Evolutionary conservation across 1,140 invertebrate species (phyloP).

Genomic region (Gonioctena quinquepunctata): DNA sequence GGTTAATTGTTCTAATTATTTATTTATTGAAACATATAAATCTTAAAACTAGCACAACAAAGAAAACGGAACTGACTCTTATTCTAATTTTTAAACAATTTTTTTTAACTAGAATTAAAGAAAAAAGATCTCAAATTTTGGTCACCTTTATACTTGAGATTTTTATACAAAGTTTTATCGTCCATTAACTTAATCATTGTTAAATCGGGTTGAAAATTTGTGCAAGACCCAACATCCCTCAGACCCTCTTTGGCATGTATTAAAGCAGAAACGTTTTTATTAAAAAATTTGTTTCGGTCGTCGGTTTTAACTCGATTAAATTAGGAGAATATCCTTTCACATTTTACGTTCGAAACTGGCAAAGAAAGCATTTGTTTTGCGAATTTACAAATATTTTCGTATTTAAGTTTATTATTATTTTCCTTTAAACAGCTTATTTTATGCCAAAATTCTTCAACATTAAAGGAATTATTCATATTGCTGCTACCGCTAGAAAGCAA

Average conservation of each 20-base stretch:
- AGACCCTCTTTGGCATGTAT: conserved; percentile 16
- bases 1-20: neutral
- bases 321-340: conserved; percentile 14
- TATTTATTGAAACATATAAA: neutral
- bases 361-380: conserved; percentile 11
- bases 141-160: neutral
- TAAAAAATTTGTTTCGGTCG: conserved; percentile 8
- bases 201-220: conserved; percentile 4
- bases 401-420: conserved; percentile 7
- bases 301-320: conserved; percentile 13
- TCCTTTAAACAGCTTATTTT: neutral
- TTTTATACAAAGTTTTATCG: conserved; percentile 13
- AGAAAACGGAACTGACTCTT: neutral
- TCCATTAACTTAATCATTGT: conserved; percentile 2
- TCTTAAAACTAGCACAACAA: neutral
- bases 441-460: conserved; percentile 12
- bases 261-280: conserved; percentile 9
- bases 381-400: conserved; percentile 10
- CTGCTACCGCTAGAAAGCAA: conserved; percentile 11
- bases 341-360: conserved; percentile 17
- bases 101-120: neutral
- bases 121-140: neutral
- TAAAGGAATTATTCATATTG: neutral
- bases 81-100: neutral
- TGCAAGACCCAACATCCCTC: conserved; percentile 2